Conservation (phyloP, 2,888 invertebrate species). For the Junonia oenone region DNA sequence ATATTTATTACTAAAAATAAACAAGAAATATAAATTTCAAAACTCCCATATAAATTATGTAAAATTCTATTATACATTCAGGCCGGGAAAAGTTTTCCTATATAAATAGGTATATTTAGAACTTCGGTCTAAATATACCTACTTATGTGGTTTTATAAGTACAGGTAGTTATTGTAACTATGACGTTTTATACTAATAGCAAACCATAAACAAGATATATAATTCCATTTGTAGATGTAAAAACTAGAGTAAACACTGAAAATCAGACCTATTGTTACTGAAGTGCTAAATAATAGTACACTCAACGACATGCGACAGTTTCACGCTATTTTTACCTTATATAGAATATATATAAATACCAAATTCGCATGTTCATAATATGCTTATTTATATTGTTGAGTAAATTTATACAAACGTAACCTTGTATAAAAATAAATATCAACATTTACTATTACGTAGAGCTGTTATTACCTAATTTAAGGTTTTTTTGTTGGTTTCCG, state of each 20-base stretch:
- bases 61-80: too few species aligned
- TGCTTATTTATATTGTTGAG: conserved; percentile 3
- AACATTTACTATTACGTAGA: conserved; percentile 23
- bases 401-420: conserved; percentile 31
- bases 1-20: too few species aligned
- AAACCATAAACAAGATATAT: conserved; percentile 5
- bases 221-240: conserved; percentile 16
- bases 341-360: conserved; percentile 28
- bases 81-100: too few species aligned
- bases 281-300: conserved; percentile 32
- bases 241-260: conserved; percentile 24
- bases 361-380: conserved; percentile 16
- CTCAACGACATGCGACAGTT: conserved; percentile 7
- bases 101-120: too few species aligned
- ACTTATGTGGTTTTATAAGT: neutral
- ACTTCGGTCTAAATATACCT: too few species aligned
- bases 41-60: too few species aligned
- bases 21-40: too few species aligned
- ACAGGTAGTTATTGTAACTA: neutral
- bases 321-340: conserved; percentile 26
- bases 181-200: conserved; percentile 11
- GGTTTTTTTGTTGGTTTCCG: neutral
- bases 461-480: conserved; percentile 5
- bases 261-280: conserved; percentile 33
- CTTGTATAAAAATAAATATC: conserved; percentile 44